Conservation (phyloP, 2,797 vertebrate genomes). For the Carcharodon carcharias region DNA sequence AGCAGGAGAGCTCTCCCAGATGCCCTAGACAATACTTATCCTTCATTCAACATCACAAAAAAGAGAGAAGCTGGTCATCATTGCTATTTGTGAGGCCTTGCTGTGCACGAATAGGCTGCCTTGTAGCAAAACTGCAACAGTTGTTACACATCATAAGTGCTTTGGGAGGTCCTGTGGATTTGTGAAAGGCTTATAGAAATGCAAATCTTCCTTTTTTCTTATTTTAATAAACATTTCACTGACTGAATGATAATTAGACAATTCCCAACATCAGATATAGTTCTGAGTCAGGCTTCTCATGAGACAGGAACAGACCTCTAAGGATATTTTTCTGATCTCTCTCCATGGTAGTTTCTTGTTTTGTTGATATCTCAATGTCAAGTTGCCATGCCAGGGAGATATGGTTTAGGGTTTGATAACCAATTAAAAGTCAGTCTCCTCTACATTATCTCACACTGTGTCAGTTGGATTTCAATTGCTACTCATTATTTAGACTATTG, state of each 20-base stretch:
- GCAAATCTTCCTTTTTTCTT: background rate
- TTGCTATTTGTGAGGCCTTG: background rate
- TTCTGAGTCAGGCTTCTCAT: background rate
- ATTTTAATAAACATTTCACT: background rate
- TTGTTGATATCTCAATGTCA: background rate
- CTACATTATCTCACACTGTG: constrained; percentile 19
- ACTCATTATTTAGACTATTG: constrained; percentile 15
- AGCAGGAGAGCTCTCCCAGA: too few relatives aligned
- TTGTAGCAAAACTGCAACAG: background rate
- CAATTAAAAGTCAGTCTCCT: constrained; percentile 8
- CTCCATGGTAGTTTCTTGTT: background rate
- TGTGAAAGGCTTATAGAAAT: background rate
- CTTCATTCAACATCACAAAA: background rate
- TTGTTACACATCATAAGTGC: background rate
- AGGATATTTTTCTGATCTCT: background rate
- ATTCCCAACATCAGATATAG: background rate
- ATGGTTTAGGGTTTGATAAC: background rate
- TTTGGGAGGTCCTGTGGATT: background rate
- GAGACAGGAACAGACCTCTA: background rate
- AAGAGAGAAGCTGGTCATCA: background rate
- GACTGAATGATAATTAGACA: background rate
- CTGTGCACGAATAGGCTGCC: background rate
- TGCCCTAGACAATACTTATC: background rate
- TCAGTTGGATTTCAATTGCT: background rate
- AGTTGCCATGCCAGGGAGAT: constrained; percentile 26